Percentiles rank a stretch among this genome's conserved stretches.
phyloP scores from a whole-genome alignment of 2,113 vertebrate species.

The Misgurnus mizolepis region DNA sequence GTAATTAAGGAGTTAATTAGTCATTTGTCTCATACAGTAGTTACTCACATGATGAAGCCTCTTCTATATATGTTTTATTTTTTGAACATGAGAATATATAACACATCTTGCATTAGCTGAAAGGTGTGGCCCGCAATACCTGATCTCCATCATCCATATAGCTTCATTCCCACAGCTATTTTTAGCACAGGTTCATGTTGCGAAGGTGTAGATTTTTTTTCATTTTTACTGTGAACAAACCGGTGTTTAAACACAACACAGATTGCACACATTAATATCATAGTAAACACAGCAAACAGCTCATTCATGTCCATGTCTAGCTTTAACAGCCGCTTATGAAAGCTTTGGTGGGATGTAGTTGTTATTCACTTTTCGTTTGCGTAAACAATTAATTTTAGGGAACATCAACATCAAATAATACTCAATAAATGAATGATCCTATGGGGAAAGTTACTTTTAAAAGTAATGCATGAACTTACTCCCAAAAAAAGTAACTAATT shows the following conservation, averaged over 20 bases:
- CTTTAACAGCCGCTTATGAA: too few species aligned
- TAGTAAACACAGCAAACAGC: too few species aligned
- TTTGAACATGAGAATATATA: neutral
- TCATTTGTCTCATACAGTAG: neutral
- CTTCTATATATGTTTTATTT: neutral
- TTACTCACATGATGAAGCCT: neutral
- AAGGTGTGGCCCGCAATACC: constrained; percentile 26
- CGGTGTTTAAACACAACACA: neutral
- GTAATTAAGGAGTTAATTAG: too few species aligned
- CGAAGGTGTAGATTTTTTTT: neutral
- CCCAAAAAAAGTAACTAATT: too few species aligned
- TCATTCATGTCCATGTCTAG: too few species aligned
- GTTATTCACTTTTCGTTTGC: too few species aligned
- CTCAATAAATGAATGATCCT: too few species aligned
- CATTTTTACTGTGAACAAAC: neutral
- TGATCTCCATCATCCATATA: neutral
- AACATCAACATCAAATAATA: too few species aligned
- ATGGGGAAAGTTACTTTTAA: too few species aligned
- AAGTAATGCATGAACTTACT: too few species aligned
- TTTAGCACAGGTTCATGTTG: constrained; percentile 1
- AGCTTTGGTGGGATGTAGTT: too few species aligned
- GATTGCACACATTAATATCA: neutral
- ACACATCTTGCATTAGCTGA: neutral
- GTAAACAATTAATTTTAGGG: too few species aligned
- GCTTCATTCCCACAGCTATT: constrained; percentile 32